Evolutionary conservation across 2,797 vertebrate species (phyloP).

Genomic region (Rhadinocentrus ornatus): DNA sequence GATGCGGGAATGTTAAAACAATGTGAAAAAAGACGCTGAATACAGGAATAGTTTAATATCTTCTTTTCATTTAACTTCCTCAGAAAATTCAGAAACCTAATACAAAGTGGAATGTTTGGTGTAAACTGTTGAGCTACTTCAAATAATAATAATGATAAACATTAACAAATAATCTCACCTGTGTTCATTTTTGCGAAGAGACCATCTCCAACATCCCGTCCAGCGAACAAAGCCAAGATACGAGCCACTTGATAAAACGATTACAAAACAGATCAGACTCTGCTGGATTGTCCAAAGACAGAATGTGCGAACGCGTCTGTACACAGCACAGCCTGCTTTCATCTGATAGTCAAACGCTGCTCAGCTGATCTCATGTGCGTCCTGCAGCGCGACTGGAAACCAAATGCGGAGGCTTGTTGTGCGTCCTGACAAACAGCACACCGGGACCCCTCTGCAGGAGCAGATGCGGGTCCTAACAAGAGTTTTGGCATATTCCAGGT

Average conservation of each 20-base stretch:
- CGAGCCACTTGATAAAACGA: background rate
- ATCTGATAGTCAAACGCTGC: constrained; percentile 42
- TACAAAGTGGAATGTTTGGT: background rate
- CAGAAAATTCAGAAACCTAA: too few species aligned
- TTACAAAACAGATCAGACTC: constrained; percentile 13
- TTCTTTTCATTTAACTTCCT: too few species aligned
- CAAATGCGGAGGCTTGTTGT: constrained; percentile 43
- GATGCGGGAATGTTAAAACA: background rate
- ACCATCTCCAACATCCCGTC: constrained; percentile 55
- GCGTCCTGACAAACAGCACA: constrained; percentile 1
- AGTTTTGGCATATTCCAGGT: too few species aligned
- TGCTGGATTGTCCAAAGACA: constrained; percentile 7
- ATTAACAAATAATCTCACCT: constrained; percentile 66
- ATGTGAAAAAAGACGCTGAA: background rate
- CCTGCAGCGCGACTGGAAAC: constrained; percentile 63
- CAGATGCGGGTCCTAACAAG: constrained; percentile 28
- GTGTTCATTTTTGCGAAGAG: constrained; percentile 75
- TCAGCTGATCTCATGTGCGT: constrained; percentile 65
- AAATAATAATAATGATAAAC: background rate
- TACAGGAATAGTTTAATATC: background rate
- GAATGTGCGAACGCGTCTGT: constrained; percentile 11
- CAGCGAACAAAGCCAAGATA: constrained; percentile 18
- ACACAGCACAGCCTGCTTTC: constrained; percentile 30
- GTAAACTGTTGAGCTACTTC: background rate
- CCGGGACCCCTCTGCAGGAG: constrained; percentile 11